Base-by-base conservation (phyloP, 1,140 invertebrate species). In the Pogonomyrmex californicus region DNA sequence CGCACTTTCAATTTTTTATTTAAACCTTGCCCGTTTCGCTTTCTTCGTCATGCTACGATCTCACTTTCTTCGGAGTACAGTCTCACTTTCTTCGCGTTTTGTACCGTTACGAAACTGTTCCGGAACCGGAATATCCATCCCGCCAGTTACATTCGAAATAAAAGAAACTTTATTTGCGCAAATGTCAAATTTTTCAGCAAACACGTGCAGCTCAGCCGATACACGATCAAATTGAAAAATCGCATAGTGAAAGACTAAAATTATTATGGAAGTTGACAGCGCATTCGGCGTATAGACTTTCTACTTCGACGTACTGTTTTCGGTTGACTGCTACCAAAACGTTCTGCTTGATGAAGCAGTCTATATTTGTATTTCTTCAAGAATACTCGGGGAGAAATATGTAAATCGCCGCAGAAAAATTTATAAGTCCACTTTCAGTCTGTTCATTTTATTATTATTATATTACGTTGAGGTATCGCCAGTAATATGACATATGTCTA, bases 81-180 rank as follows among this genome's bases (percentile, higher is more conserved):
- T 88, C 58, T 86, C 83, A 63, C 83, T 88, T 89, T 90, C 83
- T 82, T 88, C 77, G 41, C 17, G 33, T 51, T 56, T 83, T 17
- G 30, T 56, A 0, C 7, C 10, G n/a, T 88, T 90, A 58, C n/a
- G 54, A 49, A 88, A 88, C 36, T 33, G 2, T 33, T 56, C 10
- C 38, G 14, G 5, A 68, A 66, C 30, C 36, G 54, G 12, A 23
- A 62, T 17, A 44, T 86, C 36, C 41, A 44, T 86, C 36, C 41
- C 17, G 7, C 12, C 36, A n/a, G n/a, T 41, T 14, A 63, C n/a
- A 71, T 56, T 86, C 73, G 36, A 36, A 1, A n/a, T 41, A 75
- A 73, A 56, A 73, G 56, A 41, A 54, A 12, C 10, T 75, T 5
- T 1, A 4, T 36, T 71, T 38, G n/a, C 6, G 2, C 7, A 2